Evolutionary conservation across 2,888 invertebrate genomes (phyloP), one percentile per base, ranked within the genome.

Genomic region (Didymodactylos carnosus): DNA sequence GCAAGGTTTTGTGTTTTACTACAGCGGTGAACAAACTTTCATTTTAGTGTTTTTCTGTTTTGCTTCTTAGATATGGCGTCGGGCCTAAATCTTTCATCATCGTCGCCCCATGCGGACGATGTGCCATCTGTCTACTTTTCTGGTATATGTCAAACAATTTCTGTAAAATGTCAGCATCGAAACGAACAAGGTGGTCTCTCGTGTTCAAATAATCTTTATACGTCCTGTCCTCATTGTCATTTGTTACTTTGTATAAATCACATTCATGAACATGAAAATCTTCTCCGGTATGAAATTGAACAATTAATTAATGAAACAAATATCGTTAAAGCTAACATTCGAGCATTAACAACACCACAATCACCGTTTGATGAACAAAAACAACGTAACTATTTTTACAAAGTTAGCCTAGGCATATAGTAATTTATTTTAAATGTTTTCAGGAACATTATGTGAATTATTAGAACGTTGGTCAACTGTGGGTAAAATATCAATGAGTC

Each of bases 241-340:
- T n/a, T 62, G 35, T n/a, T 62, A 35, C 35, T 62, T 19, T 62
- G 62, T 35, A 62, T 62, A 35, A 35, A 62, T 62, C 62, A 62
- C 35, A 62, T 62, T 35, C 62, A 62, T 62, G 62, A 62, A 62
- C 62, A 62, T 62, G 62, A 62, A 62, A 62, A 62, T 62, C n/a
- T 62, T 35, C n/a, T 62, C 19, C 19, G 62, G n/a, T 62, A 62
- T n/a, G 62, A 62, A 62, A 62, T 62, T 35, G 62, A 62, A 62
- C 62, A 62, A 62, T 35, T 62, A 62, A 62, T 62, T 19, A 62
- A 62, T 35, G 62, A 62, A 62, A 62, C 62, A 19, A 62, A 62
- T 62, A 62, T 62, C n/a, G 62, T 62, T 62, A 62, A 62, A 62
- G 62, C 62, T 35, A 62, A 62, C 35, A 62, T 62, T 35, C 62